Evolutionary conservation across 1,140 invertebrate genomes (phyloP), one percentile per base, ranked within the genome.

Genomic region (Drosophila pandora): DNA sequence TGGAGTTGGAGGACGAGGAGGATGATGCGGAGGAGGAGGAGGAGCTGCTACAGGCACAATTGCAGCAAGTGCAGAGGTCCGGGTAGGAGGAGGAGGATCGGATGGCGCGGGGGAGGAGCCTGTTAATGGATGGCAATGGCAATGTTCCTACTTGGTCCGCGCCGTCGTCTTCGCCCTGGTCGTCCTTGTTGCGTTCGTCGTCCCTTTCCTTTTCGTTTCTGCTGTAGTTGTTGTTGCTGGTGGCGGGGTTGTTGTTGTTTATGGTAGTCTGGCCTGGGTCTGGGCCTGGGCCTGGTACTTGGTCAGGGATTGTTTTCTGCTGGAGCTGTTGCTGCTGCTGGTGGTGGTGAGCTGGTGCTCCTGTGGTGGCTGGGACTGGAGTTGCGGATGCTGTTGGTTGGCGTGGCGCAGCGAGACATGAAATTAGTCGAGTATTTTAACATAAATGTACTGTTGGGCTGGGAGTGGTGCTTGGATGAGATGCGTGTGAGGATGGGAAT

Each of bases 361-460:
- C 37, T 55, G 63, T 3, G 34, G 61, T 41, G 60, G 47, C 9
- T 49, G 47, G 1, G 37, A 21, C 9, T 50, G 56, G 12, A 58
- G 62, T 6, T 65, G 57, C 7, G 13, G 41, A 43, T 57, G 59
- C 50, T 65, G 53, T 54, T 53, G 64, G 65, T 48, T 64, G 48
- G 37, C 76, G 76, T 76, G 64, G 73, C 57, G 56, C 61, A 47
- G 56, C 65, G 59, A 76, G 39, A 84, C 81, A 84, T 84, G 81
- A 85, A 80, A 84, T 84, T 68, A 85, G 65, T 59, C 49, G 80
- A 84, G 69, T 69, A 69, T 77, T 78, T 79, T 48, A 56, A 70
- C 67, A 70, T 69, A 70, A 69, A 70, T 49, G 64, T 82, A 58
- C 50, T 78, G 74, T 78, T 81, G 58, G 60, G 43, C 49, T 50